These are phyloP conservation scores for Torymus texanus DNA, from an alignment of 2,888 invertebrate genomes.

Conservation along the genomic window DNA sequence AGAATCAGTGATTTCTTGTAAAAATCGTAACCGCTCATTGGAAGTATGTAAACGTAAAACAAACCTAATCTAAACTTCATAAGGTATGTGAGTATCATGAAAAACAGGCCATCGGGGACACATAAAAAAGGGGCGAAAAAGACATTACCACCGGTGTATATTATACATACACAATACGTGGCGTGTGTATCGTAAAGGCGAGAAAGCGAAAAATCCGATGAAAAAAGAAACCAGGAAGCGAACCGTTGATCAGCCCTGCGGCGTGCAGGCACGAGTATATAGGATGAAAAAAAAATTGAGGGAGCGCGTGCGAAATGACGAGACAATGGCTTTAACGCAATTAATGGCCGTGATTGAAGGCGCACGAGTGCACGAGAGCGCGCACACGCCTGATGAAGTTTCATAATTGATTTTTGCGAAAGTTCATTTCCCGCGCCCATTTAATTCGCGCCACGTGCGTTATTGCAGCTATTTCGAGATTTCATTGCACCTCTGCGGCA, in stretches of 20 bases:
- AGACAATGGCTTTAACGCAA: slow-evolving; percentile 34
- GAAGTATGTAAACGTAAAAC: background rate
- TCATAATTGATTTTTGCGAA: slow-evolving; percentile 43
- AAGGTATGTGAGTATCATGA: slow-evolving; percentile 12
- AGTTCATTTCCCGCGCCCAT: slow-evolving; percentile 13
- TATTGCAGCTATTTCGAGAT: slow-evolving; percentile 15
- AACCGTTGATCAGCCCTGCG: slow-evolving; percentile 16
- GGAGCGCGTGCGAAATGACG: slow-evolving; percentile 12
- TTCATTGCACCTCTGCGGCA: background rate
- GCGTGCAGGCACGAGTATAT: too few species aligned
- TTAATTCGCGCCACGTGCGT: slow-evolving; percentile 10
- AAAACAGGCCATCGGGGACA: background rate
- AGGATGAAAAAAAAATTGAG: too few species aligned
- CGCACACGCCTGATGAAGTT: slow-evolving; percentile 40
- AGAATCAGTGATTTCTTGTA: background rate
- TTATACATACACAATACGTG: background rate
- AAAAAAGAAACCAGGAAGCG: background rate
- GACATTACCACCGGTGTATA: background rate
- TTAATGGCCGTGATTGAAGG: slow-evolving; percentile 32
- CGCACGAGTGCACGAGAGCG: slow-evolving; percentile 26
- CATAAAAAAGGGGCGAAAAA: background rate
- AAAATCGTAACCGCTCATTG: background rate
- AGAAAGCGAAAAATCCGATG: slow-evolving; percentile 22
- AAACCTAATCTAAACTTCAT: slow-evolving; percentile 18
- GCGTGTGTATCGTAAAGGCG: background rate